Percentiles rank a stretch among this genome's conserved stretches.
Conservation (phyloP, 1,140 invertebrate genomes). For the Telenomus remus region DNA sequence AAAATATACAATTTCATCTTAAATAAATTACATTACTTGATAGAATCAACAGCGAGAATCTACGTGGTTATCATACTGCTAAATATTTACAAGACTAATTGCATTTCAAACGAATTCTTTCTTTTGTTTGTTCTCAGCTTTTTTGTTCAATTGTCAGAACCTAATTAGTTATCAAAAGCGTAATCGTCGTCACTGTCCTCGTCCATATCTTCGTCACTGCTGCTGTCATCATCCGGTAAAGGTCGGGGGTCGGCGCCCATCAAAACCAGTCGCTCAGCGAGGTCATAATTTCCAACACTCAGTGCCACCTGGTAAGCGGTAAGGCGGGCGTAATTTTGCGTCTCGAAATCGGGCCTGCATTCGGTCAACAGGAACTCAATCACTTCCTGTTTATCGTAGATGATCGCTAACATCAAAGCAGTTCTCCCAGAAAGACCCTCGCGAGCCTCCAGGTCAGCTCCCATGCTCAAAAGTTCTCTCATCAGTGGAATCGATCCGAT, state of each 20-base stretch:
- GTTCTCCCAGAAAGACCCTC: constrained; percentile 88
- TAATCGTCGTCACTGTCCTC: constrained; percentile 11
- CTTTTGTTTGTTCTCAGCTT: too few relatives aligned
- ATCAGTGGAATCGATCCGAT: constrained; percentile 83
- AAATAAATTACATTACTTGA: too few relatives aligned
- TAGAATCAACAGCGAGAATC: too few relatives aligned
- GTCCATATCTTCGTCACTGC: constrained; percentile 18
- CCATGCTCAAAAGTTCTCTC: constrained; percentile 83
- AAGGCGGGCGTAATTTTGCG: constrained; percentile 79
- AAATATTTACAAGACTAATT: too few relatives aligned
- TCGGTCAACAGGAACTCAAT: constrained; percentile 80
- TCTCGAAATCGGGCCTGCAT: constrained; percentile 77
- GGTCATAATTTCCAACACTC: constrained; percentile 67
- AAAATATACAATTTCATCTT: too few relatives aligned
- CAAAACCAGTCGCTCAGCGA: constrained; percentile 73
- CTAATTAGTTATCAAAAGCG: neutral
- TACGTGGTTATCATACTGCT: too few relatives aligned
- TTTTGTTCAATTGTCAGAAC: neutral
- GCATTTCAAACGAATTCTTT: too few relatives aligned
- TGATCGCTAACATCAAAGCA: constrained; percentile 88
- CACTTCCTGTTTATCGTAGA: constrained; percentile 79
- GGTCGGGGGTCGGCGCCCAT: constrained; percentile 72
- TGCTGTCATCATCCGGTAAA: constrained; percentile 68
- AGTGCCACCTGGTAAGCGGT: constrained; percentile 81
- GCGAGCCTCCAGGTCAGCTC: constrained; percentile 87